Conservation (phyloP, 2,113 vertebrate species). For the Myotis davidii region DNA sequence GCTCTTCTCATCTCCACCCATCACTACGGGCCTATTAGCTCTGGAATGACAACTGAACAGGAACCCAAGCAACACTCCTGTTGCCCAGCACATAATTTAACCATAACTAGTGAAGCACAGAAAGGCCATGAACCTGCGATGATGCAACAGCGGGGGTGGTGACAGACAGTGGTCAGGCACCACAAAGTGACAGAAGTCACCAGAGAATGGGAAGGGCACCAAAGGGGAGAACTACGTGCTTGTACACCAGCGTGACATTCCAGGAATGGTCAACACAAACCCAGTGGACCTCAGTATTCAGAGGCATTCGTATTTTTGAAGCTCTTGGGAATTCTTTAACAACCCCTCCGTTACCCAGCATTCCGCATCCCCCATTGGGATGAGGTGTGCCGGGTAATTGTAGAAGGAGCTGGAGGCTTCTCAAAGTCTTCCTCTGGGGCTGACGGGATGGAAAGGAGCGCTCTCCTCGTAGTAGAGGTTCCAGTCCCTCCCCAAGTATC, state of each 20-base stretch:
- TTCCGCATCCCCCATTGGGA: not conserved
- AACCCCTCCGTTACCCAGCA: not conserved
- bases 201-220: not conserved
- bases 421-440: not conserved
- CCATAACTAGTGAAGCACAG: not conserved
- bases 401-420: not conserved
- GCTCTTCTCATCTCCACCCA: conserved; percentile 65
- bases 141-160: not conserved
- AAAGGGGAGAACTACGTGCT: not conserved
- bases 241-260: not conserved
- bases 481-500: not conserved
- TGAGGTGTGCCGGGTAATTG: not conserved
- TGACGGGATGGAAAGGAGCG: accelerated
- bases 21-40: conserved; percentile 62
- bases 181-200: accelerated
- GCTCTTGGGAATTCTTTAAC: not conserved
- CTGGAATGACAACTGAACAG: conserved; percentile 37
- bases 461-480: accelerated
- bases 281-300: not conserved
- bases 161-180: accelerated
- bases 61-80: conserved; percentile 29
- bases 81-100: not conserved
- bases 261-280: not conserved
- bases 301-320: not conserved
- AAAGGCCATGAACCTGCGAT: not conserved